Evolutionary conservation across 2,113 vertebrate genomes (phyloP).

Genomic region (Alectura lathami): DNA sequence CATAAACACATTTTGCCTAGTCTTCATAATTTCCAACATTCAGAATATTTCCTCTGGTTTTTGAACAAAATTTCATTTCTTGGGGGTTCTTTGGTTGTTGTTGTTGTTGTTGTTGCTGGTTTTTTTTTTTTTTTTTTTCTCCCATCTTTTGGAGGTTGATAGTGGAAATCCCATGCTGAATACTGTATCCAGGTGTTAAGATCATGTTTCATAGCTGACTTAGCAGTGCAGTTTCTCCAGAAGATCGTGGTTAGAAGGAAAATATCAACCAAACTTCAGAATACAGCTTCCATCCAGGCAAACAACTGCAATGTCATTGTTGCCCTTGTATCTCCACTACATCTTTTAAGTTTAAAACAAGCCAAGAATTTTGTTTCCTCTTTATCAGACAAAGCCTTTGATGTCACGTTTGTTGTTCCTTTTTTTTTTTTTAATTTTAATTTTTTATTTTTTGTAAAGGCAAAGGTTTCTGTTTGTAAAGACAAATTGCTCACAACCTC

Average conservation of each 20-base stretch:
- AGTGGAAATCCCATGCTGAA: not conserved
- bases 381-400: not conserved
- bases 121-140: not conserved
- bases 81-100: too few relatives aligned
- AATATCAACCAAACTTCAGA: not conserved
- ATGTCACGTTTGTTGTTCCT: not conserved
- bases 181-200: not conserved
- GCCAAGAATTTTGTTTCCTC: not conserved
- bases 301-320: not conserved
- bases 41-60: not conserved
- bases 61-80: not conserved
- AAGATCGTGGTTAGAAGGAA: not conserved
- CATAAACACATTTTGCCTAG: not conserved
- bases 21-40: not conserved
- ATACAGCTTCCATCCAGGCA: not conserved
- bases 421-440: not conserved
- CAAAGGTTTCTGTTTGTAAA: not conserved
- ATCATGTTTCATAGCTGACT: not conserved
- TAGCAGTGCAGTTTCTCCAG: not conserved
- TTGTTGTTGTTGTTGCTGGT: not conserved
- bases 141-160: not conserved
- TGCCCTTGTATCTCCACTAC: not conserved
- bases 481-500: not conserved
- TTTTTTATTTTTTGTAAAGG: not conserved
- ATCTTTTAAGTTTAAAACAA: not conserved